These are phyloP conservation scores for Hypocryptadius cinnamomeus DNA, from an alignment of 2,113 vertebrate genomes.

Conservation along the genomic window DNA sequence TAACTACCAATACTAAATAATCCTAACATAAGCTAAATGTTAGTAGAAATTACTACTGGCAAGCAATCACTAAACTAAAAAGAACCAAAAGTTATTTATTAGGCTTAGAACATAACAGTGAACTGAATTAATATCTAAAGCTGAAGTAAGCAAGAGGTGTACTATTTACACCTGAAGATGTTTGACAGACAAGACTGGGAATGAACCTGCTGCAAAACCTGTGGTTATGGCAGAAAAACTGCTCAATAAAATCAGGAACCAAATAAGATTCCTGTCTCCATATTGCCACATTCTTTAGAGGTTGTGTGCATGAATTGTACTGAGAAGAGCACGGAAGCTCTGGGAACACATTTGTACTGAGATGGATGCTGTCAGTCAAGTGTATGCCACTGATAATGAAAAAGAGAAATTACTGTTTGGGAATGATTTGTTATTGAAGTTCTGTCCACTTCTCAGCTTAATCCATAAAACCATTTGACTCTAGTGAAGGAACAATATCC, in stretches of 20 bases:
- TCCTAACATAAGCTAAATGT: background rate
- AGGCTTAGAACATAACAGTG: background rate
- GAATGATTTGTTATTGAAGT: conserved; percentile 64
- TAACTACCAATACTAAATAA: background rate
- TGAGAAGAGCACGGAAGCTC: background rate
- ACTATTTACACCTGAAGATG: background rate
- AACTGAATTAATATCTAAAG: background rate
- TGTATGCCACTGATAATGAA: conserved; percentile 33
- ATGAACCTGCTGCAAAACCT: background rate
- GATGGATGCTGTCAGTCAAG: conserved; percentile 51
- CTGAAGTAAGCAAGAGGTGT: background rate
- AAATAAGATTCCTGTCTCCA: conserved; percentile 20
- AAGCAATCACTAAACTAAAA: background rate
- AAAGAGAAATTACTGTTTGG: conserved; percentile 51
- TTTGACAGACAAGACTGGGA: background rate
- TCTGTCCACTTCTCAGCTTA: conserved; percentile 54
- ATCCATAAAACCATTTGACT: conserved; percentile 55
- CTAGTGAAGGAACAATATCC: conserved; percentile 28
- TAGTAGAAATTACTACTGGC: background rate
- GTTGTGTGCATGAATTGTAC: background rate
- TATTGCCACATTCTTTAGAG: conserved; percentile 3
- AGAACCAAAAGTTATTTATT: background rate
- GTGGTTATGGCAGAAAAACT: background rate
- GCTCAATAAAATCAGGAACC: conserved; percentile 17
- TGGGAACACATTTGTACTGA: background rate